Percentiles rank a stretch among this genome's conserved stretches.
These are phyloP conservation scores for Acholoe squamosa DNA, from an alignment of 2,888 invertebrate genomes.

Conservation along the genomic window DNA sequence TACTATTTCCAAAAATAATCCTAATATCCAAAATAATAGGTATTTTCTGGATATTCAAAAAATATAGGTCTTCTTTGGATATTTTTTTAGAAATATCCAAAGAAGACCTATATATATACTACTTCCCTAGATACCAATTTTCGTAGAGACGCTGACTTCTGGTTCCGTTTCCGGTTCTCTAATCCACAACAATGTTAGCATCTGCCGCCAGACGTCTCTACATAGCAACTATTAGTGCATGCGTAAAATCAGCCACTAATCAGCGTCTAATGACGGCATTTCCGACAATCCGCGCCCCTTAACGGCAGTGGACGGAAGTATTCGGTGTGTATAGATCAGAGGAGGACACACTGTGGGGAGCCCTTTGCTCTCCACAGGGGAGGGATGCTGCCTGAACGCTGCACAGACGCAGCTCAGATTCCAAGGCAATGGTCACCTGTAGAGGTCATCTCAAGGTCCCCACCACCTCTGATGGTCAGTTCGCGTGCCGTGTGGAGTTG, in stretches of 20 bases:
- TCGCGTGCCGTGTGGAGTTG: background rate
- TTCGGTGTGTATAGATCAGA: background rate
- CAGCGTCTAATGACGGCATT: background rate
- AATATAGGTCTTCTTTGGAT: too few species aligned
- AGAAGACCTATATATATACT: too few species aligned
- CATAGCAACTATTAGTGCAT: background rate
- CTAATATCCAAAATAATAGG: too few species aligned
- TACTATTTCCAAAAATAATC: too few species aligned
- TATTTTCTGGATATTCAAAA: too few species aligned
- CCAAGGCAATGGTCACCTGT: background rate
- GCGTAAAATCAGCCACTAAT: background rate
- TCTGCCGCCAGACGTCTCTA: background rate
- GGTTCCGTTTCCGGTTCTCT: too few species aligned
- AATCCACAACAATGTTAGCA: too few species aligned
- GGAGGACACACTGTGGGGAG: background rate
- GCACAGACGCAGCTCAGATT: background rate
- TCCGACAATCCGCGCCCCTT: background rate
- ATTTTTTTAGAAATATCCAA: too few species aligned
- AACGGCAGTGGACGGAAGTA: background rate
- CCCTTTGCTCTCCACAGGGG: background rate
- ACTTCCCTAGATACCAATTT: too few species aligned
- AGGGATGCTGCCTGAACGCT: background rate
- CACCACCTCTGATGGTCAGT: constrained; percentile 1
- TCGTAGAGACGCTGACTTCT: too few species aligned
- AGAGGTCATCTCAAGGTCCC: constrained; percentile 27